Base-by-base conservation (phyloP, 2,797 vertebrate genomes). In the Sebastes oblongus region DNA sequence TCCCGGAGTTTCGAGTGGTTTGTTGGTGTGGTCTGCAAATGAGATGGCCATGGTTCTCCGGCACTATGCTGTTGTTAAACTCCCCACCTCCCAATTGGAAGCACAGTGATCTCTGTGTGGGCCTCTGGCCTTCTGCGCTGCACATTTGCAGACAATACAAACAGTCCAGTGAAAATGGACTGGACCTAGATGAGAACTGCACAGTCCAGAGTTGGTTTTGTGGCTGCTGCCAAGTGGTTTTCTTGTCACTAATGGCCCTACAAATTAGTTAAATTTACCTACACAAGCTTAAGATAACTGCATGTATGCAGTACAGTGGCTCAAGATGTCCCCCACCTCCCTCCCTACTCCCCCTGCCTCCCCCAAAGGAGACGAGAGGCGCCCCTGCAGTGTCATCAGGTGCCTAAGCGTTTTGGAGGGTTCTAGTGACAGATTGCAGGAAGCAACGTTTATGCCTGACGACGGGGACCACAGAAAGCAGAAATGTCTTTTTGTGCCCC, bases 381-480 rank as follows among this genome's bases (percentile, higher is more conserved):
- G 91, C 94, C 94, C 91, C 88, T 72, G 80, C 82, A 62, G 92
- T 96, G 93, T 96, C 95, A 96, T 96, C 96, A 54, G 91, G 90
- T 93, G 88, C 89, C 90, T 94, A 94, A 95, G 94, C 93, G 90
- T 94, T 95, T 92, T 88, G 92, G 94, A 96, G 91, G 92, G 90
- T 94, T 94, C 88, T 94, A 96, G 93, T 96, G 96, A 96, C 94
- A 96, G 96, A 96, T 96, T 95, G 86, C 95, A 96, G 96, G 96
- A 96, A 96, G 94, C 93, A 94, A 93, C 71, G 75, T 92, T 96
- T 95, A 95, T 90, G 92, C 87, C 93, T 89, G 94, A 93, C 92
- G 92, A 95, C 76, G 93, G 92, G 93, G 91, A 93, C 93, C 91
- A 88, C 89, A 85, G 92, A 92, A 93, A 95, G 95, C 94, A 96